Conservation (phyloP, 2,888 invertebrate species). For the Cheilosia scutellata region DNA sequence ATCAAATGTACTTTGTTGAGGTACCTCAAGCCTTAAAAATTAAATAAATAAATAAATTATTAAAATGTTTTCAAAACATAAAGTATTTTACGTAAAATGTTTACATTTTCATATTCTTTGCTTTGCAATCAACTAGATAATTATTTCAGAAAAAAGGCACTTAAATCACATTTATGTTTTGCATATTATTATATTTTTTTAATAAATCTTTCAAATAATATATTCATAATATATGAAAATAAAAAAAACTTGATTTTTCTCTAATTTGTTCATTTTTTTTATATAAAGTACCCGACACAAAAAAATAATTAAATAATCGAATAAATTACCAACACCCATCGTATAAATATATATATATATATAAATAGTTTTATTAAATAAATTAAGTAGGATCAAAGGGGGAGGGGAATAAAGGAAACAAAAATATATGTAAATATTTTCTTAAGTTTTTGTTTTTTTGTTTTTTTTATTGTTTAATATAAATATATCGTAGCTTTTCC, state of each 20-base stretch:
- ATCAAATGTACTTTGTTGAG: constrained; percentile 70
- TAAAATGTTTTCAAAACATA: constrained; percentile 71
- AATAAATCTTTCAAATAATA: constrained; percentile 40
- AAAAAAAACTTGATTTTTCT: constrained; percentile 50
- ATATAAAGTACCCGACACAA: constrained; percentile 69
- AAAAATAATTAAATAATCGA: constrained; percentile 58
- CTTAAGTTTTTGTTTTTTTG: neutral
- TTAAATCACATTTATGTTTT: constrained; percentile 77
- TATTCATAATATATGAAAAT: constrained; percentile 75
- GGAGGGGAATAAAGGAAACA: constrained; percentile 38
- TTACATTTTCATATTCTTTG: constrained; percentile 71
- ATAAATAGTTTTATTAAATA: constrained; percentile 45
- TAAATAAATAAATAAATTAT: constrained; percentile 77
- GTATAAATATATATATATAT: constrained; percentile 46
- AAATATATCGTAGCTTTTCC: constrained; percentile 62
- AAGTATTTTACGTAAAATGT: constrained; percentile 74
- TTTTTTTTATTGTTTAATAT: constrained; percentile 2
- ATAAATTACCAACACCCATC: constrained; percentile 72
- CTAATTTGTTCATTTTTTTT: constrained; percentile 23
- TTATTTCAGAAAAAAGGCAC: constrained; percentile 76
- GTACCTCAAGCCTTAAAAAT: constrained; percentile 72
- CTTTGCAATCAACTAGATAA: constrained; percentile 75
- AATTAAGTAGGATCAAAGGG: constrained; percentile 38
- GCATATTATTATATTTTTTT: constrained; percentile 41
- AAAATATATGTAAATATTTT: constrained; percentile 50